Percentiles rank a stretch among this genome's conserved stretches.
phyloP scores from a whole-genome alignment of 1,140 invertebrate genomes.

The Drosophila ambigua region DNA sequence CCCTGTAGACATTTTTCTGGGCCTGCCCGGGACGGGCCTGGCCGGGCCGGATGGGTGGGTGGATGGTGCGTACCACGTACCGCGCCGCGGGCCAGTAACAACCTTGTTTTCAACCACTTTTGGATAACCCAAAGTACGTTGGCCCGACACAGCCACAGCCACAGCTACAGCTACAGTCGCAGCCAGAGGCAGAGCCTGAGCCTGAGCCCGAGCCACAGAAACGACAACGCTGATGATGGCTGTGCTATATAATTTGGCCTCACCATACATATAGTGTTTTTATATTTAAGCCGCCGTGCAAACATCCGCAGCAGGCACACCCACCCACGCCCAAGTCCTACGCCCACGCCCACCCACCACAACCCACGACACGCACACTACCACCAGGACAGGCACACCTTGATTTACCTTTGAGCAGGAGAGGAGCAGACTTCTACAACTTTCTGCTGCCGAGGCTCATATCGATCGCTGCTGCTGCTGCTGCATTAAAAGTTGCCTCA shows the following conservation, averaged over 20 bases:
- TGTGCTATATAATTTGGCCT: slow-evolving; percentile 64
- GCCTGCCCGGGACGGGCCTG: slow-evolving; percentile 3
- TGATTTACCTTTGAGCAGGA: slow-evolving; percentile 60
- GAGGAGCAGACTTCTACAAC: background rate
- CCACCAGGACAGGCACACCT: slow-evolving; percentile 56
- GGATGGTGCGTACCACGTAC: slow-evolving; percentile 42
- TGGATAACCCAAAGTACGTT: slow-evolving; percentile 62
- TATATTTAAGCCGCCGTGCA: slow-evolving; percentile 51
- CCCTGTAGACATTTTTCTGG: slow-evolving; percentile 66
- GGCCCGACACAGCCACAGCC: slow-evolving; percentile 26
- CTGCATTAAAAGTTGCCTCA: slow-evolving; percentile 45
- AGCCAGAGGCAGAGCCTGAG: no score
- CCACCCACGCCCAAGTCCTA: slow-evolving; percentile 16
- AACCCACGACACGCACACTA: slow-evolving; percentile 25
- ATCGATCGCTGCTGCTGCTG: slow-evolving; percentile 61
- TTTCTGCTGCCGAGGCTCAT: slow-evolving; percentile 33
- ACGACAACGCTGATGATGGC: slow-evolving; percentile 21
- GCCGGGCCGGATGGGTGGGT: background rate
- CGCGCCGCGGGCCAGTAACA: slow-evolving; percentile 38
- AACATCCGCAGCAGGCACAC: slow-evolving; percentile 47
- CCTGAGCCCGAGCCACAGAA: slow-evolving; percentile 8
- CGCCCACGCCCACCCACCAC: no score
- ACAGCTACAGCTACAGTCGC: no score
- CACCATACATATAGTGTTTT: slow-evolving; percentile 40
- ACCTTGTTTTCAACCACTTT: slow-evolving; percentile 78